phyloP scores from a whole-genome alignment of 2,113 vertebrate genomes.

The Podarcis muralis region DNA sequence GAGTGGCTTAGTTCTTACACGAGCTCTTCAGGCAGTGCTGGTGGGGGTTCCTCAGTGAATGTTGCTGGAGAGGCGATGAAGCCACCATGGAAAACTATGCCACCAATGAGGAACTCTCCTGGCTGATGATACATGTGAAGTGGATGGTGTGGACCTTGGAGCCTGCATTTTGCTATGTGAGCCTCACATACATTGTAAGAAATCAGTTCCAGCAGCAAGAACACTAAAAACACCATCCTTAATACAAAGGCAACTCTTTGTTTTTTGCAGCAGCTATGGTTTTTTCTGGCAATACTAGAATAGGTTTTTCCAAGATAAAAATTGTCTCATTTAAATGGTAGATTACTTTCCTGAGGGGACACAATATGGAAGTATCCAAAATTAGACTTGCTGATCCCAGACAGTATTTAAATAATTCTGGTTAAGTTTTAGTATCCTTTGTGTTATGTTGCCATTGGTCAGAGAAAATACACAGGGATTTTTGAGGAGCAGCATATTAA shows the following conservation, averaged over 20 bases:
- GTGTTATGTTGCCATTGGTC: no score
- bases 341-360: not conserved
- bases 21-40: not conserved
- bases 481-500: not conserved
- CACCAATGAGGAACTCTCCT: not conserved
- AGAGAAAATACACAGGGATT: not conserved
- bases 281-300: not conserved
- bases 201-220: not conserved
- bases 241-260: no score
- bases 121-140: not conserved
- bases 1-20: not conserved
- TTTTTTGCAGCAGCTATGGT: no score
- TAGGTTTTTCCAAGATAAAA: not conserved
- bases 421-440: no score
- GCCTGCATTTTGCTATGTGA: not conserved
- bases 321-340: no score
- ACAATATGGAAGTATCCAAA: no score
- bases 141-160: not conserved
- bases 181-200: not conserved
- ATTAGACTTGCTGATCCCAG: no score
- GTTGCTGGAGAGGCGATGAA: not conserved
- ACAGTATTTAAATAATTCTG: no score
- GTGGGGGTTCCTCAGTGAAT: not conserved
- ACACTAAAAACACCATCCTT: not conserved
- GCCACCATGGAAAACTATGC: not conserved